Base-by-base conservation (phyloP, 1,140 invertebrate species). In the Philaenus spumarius region DNA sequence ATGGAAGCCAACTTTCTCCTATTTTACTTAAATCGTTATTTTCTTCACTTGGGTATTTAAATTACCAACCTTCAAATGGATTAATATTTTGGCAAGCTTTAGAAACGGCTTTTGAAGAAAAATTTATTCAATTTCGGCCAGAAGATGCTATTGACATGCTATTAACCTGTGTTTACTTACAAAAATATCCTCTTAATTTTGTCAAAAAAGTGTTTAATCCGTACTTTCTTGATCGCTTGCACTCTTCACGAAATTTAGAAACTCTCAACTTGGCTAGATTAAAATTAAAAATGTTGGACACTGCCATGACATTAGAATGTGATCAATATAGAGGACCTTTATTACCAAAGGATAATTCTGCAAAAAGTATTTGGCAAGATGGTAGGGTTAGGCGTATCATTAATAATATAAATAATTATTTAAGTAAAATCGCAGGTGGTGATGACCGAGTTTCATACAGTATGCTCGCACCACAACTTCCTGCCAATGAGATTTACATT, bases 161-260 rank as follows among this genome's bases (percentile, higher is more conserved):
- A 30, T 69, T 87, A 7, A 77, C 82, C 4, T 85, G 81, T 66
- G 74, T 83, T 39, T 87, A 85, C 71, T 65, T 85, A 14, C 72
- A 80, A 53, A 79, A 80, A 64, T 80, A 80, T 71, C 85, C 86
- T 7, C 40, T 82, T 1, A 81, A 83, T 64, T 81, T 86, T 67
- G 69, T 80, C 0, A 73, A 77, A 9, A 79, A 75, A 63, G 73
- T 88, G 40, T 84, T 86, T 58, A 81, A 78, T 58, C 71, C 77
- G 7, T 76, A 81, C 55, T 85, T 87, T 64, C 67, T 86, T 39
- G 75, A 81, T 43, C 77, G 79, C 59, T 65, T 88, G 23, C 76
- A 79, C 61, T 69, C 68, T 12, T 64, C 70, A 37, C 69, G 71
- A 47, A 67, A 72, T 59, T 54, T 66, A 24, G 66, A 57, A 9